Conservation (phyloP, 2,113 vertebrate species). For the Pachycephala philippinensis region DNA sequence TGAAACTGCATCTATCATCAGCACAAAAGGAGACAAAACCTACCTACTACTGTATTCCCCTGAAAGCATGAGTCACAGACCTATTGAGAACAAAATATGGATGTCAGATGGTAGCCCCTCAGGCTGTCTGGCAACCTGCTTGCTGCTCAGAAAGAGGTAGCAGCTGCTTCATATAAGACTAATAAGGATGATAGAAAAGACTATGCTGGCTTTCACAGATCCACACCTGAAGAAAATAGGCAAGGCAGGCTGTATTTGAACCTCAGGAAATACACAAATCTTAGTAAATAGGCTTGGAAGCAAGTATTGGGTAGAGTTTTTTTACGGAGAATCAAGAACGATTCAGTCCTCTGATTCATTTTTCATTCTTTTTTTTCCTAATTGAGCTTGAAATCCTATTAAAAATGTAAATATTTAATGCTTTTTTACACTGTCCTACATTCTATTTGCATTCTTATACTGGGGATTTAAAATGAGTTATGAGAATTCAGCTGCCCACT, state of each 20-base stretch:
- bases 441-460: not conserved
- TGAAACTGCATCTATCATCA: conserved; percentile 38
- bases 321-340: too few species aligned
- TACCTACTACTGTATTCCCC: conserved; percentile 3
- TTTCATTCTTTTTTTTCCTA: not conserved
- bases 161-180: conserved; percentile 44
- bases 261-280: not conserved
- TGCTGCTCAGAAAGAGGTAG: conserved; percentile 20
- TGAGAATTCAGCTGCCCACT: not conserved
- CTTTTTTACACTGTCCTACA: not conserved
- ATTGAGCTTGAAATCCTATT: not conserved
- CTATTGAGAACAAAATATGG: conserved; percentile 52
- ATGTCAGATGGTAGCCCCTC: conserved; percentile 39
- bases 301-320: accelerated
- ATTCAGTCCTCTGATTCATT: not conserved
- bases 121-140: conserved; percentile 44
- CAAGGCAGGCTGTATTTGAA: not conserved
- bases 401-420: not conserved
- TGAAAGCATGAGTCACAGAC: conserved; percentile 20
- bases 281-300: not conserved
- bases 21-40: not conserved
- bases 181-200: conserved; percentile 7
- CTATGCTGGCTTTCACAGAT: not conserved
- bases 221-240: not conserved
- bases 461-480: not conserved